Base-by-base conservation (phyloP, 2,888 invertebrate genomes). In the Leptothorax acervorum region DNA sequence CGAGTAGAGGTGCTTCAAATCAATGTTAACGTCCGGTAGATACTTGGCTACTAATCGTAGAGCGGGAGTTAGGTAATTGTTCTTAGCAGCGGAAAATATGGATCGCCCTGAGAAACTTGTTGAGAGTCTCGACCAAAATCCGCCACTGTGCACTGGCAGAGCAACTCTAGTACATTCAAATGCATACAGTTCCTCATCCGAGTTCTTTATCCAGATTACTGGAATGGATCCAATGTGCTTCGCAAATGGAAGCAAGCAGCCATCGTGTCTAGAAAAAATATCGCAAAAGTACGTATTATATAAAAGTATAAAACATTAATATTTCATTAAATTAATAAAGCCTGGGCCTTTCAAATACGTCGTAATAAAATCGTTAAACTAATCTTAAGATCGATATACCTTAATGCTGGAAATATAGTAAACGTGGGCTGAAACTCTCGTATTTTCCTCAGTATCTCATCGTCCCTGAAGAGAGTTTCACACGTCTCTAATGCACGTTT, bases 181-280 rank as follows among this genome's bases (percentile, higher is more conserved):
- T 15, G 90, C 91, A 81, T 95, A 95, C 8, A 93, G 23, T 74
- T 94, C 94, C 70, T 94, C 94, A 12, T 91, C 90, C 15, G 87
- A 86, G 63, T 93, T 93, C 51, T 92, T 89, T 60, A 93, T 92
- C 92, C 93, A 94, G 53, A 95, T 90, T 12, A 94, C 91, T 28
- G 95, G 95, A 76, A 94, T 94, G 0, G 94, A 93, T 3, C 87
- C 86, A 51, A 94, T 91, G 31, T 83, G 89, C 48, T 89, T 90
- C 12, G 89, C 83, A 93, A 94, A 94, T n/a, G 94, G 94, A 60
- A 95, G 74, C 28, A 95, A 87, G 74, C 95, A 95, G 9, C 92
- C 94, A 60, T 95, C 95, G 55, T 95, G 94, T 84, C 94, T 94
- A 82, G 6, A 75, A 92, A 90, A 39, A 55, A 23, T 1, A 45